Evolutionary conservation across 2,888 invertebrate genomes (phyloP), one percentile per base, ranked within the genome.

Genomic region (Prionchulus punctatus): DNA sequence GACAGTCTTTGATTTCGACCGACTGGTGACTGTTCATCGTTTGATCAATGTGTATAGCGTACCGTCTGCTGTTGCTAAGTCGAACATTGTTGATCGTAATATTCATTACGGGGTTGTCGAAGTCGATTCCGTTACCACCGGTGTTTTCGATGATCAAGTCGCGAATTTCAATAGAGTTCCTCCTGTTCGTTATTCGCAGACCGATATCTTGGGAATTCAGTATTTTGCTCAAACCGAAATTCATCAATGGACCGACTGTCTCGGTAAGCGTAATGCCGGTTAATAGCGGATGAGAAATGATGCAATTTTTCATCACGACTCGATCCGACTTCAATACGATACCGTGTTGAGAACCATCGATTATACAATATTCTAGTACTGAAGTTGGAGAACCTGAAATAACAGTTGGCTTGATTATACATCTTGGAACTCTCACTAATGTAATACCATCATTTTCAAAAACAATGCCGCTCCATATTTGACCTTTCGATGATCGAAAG

Each of bases 401-500:
- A 27, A 21, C 50, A 50, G 21, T 7, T 27, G 3, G 4, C 4
- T 27, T 4, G 28, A 4, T 7, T 50, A 7, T 28, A 4, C 4
- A 26, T 50, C 7, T 50, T 26, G 28, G 4, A 50, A 7, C 7
- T 4, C 4, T 4, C 4, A n/a, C 23, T 7, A 12, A 18, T 7
- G 7, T 25, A 18, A 3, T 25, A 54, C 54, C 26, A 18, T 18
- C 23, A 28, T 52, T 52, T 2, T 56, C 56, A 21, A 56, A 52
- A 3, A 31, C 36, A 21, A 56, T 21, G 12, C 56, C 56, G 7
- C 25, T 56, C 56, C 56, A 56, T 15, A 43, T 42, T 30, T 30
- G 18, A 2, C 51, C 27, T 4, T 18, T 3, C n/a, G 15, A 18
- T 23, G 54, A 4, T 2, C 54, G 21, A 12, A 56, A 56, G 7